These are phyloP conservation scores for Penaeus vannamei DNA, from an alignment of 1,140 invertebrate genomes.

Conservation along the genomic window DNA sequence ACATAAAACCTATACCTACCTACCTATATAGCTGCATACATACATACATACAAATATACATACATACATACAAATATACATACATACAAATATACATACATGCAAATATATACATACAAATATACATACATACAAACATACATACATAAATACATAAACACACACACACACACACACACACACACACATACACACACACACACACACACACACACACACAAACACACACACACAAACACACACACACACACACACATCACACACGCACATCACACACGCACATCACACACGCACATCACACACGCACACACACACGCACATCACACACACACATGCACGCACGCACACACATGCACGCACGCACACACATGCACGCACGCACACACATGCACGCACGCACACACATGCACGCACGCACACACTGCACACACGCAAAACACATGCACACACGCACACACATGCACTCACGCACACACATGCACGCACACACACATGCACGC, in stretches of 20 bases:
- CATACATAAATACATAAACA: neutral
- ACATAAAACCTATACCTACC: conserved; percentile 4
- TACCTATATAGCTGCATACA: conserved; percentile 19
- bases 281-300: too few species aligned
- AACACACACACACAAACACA: too few species aligned
- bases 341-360: conserved; percentile 5
- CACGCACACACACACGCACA: too few species aligned
- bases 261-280: too few species aligned
- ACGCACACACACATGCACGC: conserved; percentile 1
- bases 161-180: neutral
- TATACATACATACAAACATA: conserved; percentile 11
- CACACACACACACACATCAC: too few species aligned
- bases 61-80: conserved; percentile 3
- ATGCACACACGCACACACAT: too few species aligned
- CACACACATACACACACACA: neutral
- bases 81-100: conserved; percentile 7
- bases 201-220: too few species aligned
- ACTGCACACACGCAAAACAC: too few species aligned
- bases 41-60: conserved; percentile 22
- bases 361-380: conserved; percentile 10
- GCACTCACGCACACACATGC: neutral
- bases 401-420: conserved; percentile 10
- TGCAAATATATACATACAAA: conserved; percentile 20
- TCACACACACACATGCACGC: neutral
- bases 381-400: conserved; percentile 9